phyloP scores from a whole-genome alignment of 2,888 invertebrate species.

The Xestoiulus laeticollis region DNA sequence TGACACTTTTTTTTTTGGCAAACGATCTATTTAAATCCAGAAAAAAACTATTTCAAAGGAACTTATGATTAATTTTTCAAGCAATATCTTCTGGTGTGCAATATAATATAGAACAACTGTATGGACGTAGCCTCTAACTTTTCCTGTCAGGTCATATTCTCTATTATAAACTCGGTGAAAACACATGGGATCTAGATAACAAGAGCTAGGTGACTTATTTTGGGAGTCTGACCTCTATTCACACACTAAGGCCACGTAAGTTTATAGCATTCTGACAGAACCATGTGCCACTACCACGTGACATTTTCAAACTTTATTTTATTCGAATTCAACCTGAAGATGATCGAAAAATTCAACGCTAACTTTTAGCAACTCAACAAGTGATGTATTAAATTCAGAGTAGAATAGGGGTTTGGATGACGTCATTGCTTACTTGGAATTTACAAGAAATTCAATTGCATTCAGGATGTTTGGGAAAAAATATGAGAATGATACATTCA shows the following conservation, averaged over 20 bases:
- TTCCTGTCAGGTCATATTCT: background rate
- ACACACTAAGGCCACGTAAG: conserved; percentile 23
- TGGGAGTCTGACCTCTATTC: conserved; percentile 34
- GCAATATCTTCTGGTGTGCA: background rate
- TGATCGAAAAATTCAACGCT: background rate
- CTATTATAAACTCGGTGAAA: conserved; percentile 17
- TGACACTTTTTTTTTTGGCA: no score
- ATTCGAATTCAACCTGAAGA: background rate
- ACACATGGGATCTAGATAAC: conserved; percentile 34
- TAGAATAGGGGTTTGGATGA: no score
- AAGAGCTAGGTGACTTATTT: conserved; percentile 34
- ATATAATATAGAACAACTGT: background rate
- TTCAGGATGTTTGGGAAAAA: no score
- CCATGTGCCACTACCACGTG: background rate
- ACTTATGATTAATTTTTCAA: background rate
- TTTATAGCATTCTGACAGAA: background rate
- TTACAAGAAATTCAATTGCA: no score
- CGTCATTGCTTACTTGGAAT: no score
- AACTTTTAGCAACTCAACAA: background rate
- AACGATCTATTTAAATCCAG: no score
- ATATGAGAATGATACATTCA: no score
- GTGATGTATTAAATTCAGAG: no score
- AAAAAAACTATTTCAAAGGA: no score
- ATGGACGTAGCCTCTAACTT: background rate
- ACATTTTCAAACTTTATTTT: background rate